Evolutionary conservation across 2,797 vertebrate genomes (phyloP).

Genomic region (Eutrigla gurnardus): DNA sequence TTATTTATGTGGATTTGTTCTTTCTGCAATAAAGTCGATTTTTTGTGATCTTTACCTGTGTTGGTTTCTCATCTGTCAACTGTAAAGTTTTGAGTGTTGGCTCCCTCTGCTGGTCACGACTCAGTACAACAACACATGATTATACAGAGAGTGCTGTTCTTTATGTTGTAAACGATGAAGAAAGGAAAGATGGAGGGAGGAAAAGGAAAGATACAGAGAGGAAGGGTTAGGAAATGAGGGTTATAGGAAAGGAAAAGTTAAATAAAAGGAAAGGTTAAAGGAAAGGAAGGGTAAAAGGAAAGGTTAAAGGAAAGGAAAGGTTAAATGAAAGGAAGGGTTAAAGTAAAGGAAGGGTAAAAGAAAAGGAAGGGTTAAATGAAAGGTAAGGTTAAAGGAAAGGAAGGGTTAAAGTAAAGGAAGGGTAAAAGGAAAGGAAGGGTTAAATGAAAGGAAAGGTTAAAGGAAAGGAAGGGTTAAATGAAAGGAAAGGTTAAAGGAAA

Average conservation of each 20-base stretch:
- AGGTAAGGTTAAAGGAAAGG: too few relatives aligned
- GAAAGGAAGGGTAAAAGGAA: too few relatives aligned
- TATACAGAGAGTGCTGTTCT: not conserved
- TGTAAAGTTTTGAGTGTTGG: not conserved
- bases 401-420: too few relatives aligned
- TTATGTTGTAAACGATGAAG: not conserved
- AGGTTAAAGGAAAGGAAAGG: not conserved
- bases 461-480: too few relatives aligned
- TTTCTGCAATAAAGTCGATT: conserved; percentile 42
- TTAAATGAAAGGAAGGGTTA: not conserved
- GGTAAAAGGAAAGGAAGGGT: too few relatives aligned
- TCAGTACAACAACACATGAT: rapidly evolving
- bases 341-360: too few relatives aligned
- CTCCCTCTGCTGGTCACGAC: conserved; percentile 49
- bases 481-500: too few relatives aligned
- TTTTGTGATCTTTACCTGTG: not conserved
- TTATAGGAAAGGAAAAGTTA: too few relatives aligned
- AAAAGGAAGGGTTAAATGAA: too few relatives aligned
- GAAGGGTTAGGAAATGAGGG: too few relatives aligned
- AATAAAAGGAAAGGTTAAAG: too few relatives aligned
- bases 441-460: too few relatives aligned
- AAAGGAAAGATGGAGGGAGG: not conserved
- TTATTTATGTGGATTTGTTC: conserved; percentile 52
- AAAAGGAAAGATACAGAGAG: not conserved
- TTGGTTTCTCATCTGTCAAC: not conserved